Evolutionary conservation across 2,888 invertebrate genomes (phyloP).

Genomic region (Machimus rusticus): DNA sequence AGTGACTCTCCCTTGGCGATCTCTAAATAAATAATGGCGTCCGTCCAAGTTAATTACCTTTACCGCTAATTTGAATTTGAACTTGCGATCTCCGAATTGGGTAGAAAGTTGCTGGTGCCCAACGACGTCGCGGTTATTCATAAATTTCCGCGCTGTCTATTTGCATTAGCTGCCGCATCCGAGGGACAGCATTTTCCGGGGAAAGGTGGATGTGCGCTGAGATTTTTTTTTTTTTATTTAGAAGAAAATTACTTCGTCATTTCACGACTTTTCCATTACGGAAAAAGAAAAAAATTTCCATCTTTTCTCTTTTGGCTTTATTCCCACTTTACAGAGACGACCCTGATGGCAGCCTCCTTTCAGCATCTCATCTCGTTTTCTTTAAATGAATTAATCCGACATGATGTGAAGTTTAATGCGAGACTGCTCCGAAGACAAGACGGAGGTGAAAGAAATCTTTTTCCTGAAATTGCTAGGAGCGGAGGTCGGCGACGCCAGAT

Average conservation of each 20-base stretch:
- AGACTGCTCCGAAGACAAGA: neutral
- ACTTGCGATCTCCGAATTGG: neutral
- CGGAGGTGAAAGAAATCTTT: neutral
- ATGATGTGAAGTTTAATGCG: slow-evolving; percentile 34
- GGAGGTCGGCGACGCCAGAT: neutral
- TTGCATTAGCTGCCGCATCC: neutral
- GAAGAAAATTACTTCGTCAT: neutral
- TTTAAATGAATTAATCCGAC: slow-evolving; percentile 38
- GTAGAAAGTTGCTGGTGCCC: neutral
- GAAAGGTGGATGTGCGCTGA: neutral
- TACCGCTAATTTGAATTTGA: neutral
- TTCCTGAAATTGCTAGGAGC: neutral
- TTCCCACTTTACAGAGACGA: neutral
- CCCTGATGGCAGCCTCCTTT: neutral
- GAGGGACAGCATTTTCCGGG: neutral
- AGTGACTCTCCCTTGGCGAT: neutral
- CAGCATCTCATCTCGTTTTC: neutral
- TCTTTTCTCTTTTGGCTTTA: neutral
- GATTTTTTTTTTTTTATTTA: neutral
- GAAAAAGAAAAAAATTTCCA: neutral
- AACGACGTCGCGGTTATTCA: neutral
- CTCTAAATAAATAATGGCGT: neutral
- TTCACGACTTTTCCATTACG: neutral
- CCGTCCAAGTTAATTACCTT: neutral
- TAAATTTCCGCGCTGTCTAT: slow-evolving; percentile 10